Evolutionary conservation across 1,140 invertebrate genomes (phyloP).

Genomic region (Lordiphosa stackelbergi): DNA sequence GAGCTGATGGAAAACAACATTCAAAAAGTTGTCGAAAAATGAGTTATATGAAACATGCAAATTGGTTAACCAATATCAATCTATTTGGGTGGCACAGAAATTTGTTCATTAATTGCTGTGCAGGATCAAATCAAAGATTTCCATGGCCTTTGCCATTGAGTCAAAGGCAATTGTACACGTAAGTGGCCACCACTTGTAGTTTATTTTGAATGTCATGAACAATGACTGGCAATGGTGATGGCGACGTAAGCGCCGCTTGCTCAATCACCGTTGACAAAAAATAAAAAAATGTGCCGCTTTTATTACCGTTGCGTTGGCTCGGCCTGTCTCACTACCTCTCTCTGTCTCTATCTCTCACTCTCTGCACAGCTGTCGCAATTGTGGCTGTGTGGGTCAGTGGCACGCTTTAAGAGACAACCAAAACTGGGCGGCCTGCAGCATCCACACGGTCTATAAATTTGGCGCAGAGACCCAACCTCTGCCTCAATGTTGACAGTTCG

Average conservation of each 20-base stretch:
- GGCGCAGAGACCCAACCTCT: slow-evolving; percentile 20
- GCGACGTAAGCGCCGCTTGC: slow-evolving; percentile 28
- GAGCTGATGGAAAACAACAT: too few species aligned
- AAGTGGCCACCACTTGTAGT: slow-evolving; percentile 47
- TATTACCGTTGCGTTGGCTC: slow-evolving; percentile 36
- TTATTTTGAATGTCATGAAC: slow-evolving; percentile 72
- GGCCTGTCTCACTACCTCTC: slow-evolving; percentile 18
- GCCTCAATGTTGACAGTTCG: slow-evolving; percentile 29
- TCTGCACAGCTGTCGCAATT: slow-evolving; percentile 53
- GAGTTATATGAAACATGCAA: too few species aligned
- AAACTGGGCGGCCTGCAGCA: slow-evolving; percentile 20
- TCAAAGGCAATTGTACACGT: slow-evolving; percentile 25
- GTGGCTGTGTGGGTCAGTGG: slow-evolving; percentile 67
- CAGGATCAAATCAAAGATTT: not conserved
- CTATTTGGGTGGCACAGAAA: slow-evolving; percentile 14
- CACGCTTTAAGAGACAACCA: slow-evolving; percentile 38
- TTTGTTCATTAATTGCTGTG: too few species aligned
- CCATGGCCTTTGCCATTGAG: not conserved
- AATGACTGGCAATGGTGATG: slow-evolving; percentile 50
- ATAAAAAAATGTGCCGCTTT: slow-evolving; percentile 50
- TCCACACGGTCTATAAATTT: slow-evolving; percentile 31
- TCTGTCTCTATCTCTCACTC: not conserved
- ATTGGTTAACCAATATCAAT: slow-evolving; percentile 30
- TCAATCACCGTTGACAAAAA: slow-evolving; percentile 47
- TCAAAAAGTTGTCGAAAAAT: too few species aligned